Evolutionary conservation across 2,797 vertebrate genomes (phyloP), one percentile per base, ranked within the genome.

Genomic region (Argentina silus): DNA sequence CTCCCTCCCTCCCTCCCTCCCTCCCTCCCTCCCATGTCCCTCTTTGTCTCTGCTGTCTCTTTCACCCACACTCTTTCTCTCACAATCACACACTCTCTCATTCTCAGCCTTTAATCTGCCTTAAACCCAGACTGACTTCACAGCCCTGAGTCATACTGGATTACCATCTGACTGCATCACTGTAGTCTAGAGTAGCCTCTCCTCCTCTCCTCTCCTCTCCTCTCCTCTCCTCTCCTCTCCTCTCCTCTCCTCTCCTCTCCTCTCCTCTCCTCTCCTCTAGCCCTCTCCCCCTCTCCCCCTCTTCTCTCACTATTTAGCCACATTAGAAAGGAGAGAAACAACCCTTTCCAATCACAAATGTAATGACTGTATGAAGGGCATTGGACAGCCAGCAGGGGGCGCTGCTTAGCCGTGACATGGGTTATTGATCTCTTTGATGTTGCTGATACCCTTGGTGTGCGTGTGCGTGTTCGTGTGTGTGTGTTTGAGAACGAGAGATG

Each of bases 71-170:
- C 14, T 53, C 51, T 15, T 3, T 53, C 51, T 53, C 51, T 53
- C 14, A 3, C 17, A 14, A 53, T 53, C 51, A 6, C 50, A 14
- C 51, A 14, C 14, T 53, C 51, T 53, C 14, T 53, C 7, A 14
- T n/a, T n/a, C n/a, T n/a, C 85, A 87, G 89, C 85, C 86, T 88
- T 88, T 90, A 88, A 90, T 90, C 87, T 79, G 72, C 74, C 78
- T 85, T 84, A 88, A 88, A 80, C 78, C 76, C 23, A 70, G 80
- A 82, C 81, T 81, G 84, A 90, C 85, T 89, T 83, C 81, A 87
- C 76, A 79, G 79, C 62, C 86, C 88, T 88, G 86, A 90, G 88
- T 90, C 90, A 88, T 85, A 79, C 81, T 86, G 80, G 84, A 83
- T 88, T 85, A 78, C 78, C n/a, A n/a, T 42, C 73, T 80, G 67